phyloP scores from a whole-genome alignment of 2,888 invertebrate species.

The Synanthedon andrenaeformis region DNA sequence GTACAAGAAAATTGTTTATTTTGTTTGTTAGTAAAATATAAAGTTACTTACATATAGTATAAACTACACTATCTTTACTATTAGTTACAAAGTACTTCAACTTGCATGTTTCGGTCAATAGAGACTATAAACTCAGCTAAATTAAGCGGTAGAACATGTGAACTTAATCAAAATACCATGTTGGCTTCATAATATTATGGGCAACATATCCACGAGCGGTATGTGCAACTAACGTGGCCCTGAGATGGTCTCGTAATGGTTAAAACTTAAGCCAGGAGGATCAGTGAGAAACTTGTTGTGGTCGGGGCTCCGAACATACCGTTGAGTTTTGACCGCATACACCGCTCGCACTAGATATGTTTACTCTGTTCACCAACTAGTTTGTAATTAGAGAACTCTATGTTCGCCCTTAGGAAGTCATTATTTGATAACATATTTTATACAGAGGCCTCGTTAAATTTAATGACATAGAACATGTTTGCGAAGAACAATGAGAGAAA shows the following conservation, averaged over 20 bases:
- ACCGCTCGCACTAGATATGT: slow-evolving; percentile 31
- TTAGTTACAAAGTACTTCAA: too few relatives aligned
- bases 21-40: too few relatives aligned
- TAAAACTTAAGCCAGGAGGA: slow-evolving; percentile 14
- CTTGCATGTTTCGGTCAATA: not conserved
- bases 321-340: slow-evolving; percentile 29
- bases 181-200: slow-evolving; percentile 6
- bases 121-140: not conserved
- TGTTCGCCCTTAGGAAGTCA: slow-evolving; percentile 27
- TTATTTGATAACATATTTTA: not conserved
- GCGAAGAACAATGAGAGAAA: too few relatives aligned
- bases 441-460: not conserved
- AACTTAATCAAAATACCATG: slow-evolving; percentile 11
- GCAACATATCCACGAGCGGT: slow-evolving; percentile 5
- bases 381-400: slow-evolving; percentile 38
- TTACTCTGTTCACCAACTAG: slow-evolving; percentile 33
- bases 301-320: slow-evolving; percentile 7
- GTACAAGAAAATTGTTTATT: too few relatives aligned
- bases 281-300: slow-evolving; percentile 14
- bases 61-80: too few relatives aligned
- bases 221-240: slow-evolving; percentile 2
- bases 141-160: not conserved
- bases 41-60: too few relatives aligned
- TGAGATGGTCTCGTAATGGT: slow-evolving; percentile 8
- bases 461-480: not conserved